Conservation (phyloP, 2,888 invertebrate genomes). For the Heliothis peltigera region DNA sequence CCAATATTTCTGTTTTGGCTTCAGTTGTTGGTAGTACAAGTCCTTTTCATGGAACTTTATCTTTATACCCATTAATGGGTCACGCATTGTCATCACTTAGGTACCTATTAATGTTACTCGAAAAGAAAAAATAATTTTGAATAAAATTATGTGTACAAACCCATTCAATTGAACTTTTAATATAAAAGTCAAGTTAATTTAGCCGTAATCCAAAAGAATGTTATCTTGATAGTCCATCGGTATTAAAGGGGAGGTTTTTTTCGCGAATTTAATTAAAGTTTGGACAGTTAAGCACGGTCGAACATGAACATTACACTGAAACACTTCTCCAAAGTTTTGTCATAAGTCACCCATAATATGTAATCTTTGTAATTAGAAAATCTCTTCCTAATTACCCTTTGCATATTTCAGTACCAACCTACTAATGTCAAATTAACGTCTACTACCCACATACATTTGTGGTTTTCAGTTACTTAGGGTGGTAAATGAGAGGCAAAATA, state of each 20-base stretch:
- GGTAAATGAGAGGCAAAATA: background rate
- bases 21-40: constrained; percentile 47
- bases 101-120: no score
- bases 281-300: constrained; percentile 62
- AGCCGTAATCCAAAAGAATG: constrained; percentile 54
- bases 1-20: constrained; percentile 55
- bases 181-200: constrained; percentile 48
- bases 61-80: background rate
- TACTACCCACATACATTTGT: background rate
- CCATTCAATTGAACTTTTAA: constrained; percentile 16
- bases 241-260: constrained; percentile 61
- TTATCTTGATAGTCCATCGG: constrained; percentile 63
- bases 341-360: constrained; percentile 59
- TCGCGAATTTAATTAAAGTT: constrained; percentile 73
- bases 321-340: constrained; percentile 57
- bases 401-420: background rate
- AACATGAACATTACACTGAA: constrained; percentile 62
- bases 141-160: background rate
- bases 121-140: background rate
- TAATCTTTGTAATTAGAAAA: constrained; percentile 38
- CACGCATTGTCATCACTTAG: no score
- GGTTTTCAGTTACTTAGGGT: background rate
- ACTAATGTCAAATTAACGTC: background rate
- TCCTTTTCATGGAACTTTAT: constrained; percentile 29
- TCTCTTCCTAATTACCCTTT: constrained; percentile 16